Conservation (phyloP, 2,797 vertebrate species). For the Poeciliopsis paucimaculata region DNA sequence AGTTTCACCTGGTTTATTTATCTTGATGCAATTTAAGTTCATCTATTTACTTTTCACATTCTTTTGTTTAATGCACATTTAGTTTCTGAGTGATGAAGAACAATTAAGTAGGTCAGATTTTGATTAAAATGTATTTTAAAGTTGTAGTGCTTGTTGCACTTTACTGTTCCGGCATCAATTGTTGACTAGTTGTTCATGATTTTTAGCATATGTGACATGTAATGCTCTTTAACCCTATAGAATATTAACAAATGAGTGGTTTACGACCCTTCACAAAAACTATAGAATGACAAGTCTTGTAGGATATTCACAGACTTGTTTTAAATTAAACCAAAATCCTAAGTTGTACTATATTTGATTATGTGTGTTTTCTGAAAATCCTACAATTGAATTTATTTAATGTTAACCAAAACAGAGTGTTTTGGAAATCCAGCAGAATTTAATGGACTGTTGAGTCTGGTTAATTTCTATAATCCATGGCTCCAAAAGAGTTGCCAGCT, state of each 20-base stretch:
- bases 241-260: neutral
- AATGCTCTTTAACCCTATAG: neutral
- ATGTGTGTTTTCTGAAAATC: neutral
- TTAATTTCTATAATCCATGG: neutral
- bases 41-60: too few relatives aligned
- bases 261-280: neutral
- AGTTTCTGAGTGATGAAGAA: too few relatives aligned
- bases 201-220: neutral
- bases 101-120: too few relatives aligned
- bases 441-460: neutral
- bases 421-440: too few relatives aligned
- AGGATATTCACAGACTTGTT: neutral
- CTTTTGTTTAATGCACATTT: too few relatives aligned
- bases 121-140: too few relatives aligned
- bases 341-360: neutral
- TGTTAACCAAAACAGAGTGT: neutral
- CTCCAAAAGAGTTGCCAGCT: neutral
- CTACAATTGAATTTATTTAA: neutral
- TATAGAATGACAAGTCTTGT: neutral
- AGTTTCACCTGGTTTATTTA: too few relatives aligned
- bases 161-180: neutral
- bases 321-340: neutral
- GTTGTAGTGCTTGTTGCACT: too few relatives aligned
- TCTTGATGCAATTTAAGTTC: too few relatives aligned
- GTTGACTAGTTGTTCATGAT: neutral